Conservation (phyloP, 2,113 vertebrate species). For the Gopherus flavomarginatus region DNA sequence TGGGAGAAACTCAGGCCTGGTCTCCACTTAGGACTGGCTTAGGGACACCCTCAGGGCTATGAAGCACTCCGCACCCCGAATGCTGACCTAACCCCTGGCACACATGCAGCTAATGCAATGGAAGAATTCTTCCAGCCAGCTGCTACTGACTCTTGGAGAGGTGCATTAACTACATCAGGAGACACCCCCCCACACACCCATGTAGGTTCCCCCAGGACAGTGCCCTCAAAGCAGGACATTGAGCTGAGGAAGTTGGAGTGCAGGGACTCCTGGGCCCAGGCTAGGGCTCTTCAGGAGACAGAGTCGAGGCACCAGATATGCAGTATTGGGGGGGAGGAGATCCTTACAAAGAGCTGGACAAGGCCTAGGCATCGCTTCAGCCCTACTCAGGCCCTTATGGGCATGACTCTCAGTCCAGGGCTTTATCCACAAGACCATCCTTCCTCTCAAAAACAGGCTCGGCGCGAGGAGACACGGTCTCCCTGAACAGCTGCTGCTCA, state of each 20-base stretch:
- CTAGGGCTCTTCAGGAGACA: background rate
- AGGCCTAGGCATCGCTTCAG: background rate
- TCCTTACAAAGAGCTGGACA: background rate
- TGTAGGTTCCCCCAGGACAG: background rate
- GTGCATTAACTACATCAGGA: background rate
- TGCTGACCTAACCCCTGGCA: background rate
- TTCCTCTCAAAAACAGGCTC: background rate
- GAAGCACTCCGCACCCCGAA: background rate
- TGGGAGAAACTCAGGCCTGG: background rate
- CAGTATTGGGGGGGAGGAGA: too few relatives aligned
- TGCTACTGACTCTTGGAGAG: background rate
- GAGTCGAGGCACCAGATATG: background rate
- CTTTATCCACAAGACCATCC: background rate
- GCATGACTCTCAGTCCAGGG: background rate
- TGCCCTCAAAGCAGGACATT: background rate
- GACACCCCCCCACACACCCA: rapidly evolving
- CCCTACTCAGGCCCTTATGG: background rate
- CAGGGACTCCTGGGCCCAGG: background rate
- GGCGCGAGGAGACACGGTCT: background rate
- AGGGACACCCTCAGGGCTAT: background rate
- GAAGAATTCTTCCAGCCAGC: background rate
- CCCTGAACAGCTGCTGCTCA: background rate
- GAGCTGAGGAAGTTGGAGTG: background rate
- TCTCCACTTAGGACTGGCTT: background rate
- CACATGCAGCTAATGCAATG: background rate